These are phyloP conservation scores for Periophthalmus modestus DNA, from an alignment of 2,113 vertebrate species.

Conservation along the genomic window DNA sequence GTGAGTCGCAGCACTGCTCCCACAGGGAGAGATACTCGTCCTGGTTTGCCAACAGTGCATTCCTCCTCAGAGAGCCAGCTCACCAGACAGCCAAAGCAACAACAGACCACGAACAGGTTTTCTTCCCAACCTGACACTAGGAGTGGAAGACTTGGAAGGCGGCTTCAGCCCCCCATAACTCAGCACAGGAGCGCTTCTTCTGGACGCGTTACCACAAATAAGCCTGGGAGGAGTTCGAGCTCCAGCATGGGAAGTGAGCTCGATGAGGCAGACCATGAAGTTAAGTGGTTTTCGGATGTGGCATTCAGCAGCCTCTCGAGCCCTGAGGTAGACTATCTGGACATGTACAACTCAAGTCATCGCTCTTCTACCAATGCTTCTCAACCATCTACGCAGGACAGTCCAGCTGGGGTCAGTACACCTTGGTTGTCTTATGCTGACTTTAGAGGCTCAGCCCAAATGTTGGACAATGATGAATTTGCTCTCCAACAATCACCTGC, in stretches of 20 bases:
- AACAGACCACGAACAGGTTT: constrained; percentile 67
- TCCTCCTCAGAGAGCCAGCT: constrained; percentile 76
- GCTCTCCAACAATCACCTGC: constrained; percentile 53
- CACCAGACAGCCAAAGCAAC: constrained; percentile 74
- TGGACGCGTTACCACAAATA: constrained; percentile 52
- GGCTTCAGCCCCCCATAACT: constrained; percentile 48
- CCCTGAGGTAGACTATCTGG: constrained; percentile 74
- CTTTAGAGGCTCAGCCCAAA: constrained; percentile 61
- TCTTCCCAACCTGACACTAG: constrained; percentile 67
- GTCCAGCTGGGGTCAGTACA: constrained; percentile 68
- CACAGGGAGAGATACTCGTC: constrained; percentile 72
- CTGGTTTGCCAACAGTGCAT: constrained; percentile 70
- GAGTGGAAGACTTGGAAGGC: constrained; percentile 51
- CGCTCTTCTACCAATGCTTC: constrained; percentile 79
- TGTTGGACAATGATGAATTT: constrained; percentile 69
- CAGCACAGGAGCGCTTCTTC: constrained; percentile 52
- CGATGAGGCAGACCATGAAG: constrained; percentile 85
- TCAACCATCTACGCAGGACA: constrained; percentile 82
- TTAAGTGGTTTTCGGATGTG: constrained; percentile 81
- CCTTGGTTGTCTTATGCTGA: constrained; percentile 82
- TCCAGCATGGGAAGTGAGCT: constrained; percentile 83
- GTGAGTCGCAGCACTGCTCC: constrained; percentile 74
- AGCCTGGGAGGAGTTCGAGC: constrained; percentile 70
- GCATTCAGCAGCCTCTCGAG: constrained; percentile 81
- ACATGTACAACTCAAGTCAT: constrained; percentile 86